These are phyloP conservation scores for Calliphora vomitoria DNA, from an alignment of 2,888 invertebrate species.

Conservation along the genomic window DNA sequence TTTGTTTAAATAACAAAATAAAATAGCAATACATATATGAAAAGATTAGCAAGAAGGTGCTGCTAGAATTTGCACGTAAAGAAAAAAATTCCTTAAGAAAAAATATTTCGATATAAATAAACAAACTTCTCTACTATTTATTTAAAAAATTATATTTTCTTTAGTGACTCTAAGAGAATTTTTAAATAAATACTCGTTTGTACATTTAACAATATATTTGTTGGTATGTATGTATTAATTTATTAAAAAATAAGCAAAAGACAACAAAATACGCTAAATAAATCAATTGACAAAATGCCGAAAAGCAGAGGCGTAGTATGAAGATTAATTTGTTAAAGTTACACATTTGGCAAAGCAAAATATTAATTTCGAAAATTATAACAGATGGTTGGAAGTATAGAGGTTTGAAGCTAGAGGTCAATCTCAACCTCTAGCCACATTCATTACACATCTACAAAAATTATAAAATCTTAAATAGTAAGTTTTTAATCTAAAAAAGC, in stretches of 20 bases:
- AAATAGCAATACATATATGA: not conserved
- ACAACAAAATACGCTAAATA: not conserved
- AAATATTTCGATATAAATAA: not conserved
- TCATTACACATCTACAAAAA: too few relatives aligned
- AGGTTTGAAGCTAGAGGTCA: too few relatives aligned
- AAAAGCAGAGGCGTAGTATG: not conserved
- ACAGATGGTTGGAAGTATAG: too few relatives aligned
- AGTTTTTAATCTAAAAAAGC: too few relatives aligned
- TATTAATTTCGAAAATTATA: not conserved
- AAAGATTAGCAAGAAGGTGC: slow-evolving; percentile 12
- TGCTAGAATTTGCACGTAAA: slow-evolving; percentile 9
- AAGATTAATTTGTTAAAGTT: not conserved
- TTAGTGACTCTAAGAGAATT: slow-evolving; percentile 20
- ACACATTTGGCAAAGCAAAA: not conserved
- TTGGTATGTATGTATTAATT: not conserved
- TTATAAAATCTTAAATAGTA: too few relatives aligned
- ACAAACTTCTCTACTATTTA: slow-evolving; percentile 40
- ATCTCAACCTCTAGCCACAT: too few relatives aligned
- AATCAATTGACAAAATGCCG: slow-evolving; percentile 5
- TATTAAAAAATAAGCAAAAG: not conserved
- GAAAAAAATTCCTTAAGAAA: slow-evolving; percentile 3
- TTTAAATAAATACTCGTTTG: slow-evolving; percentile 17
- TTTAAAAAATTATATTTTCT: slow-evolving; percentile 33
- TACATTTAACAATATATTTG: not conserved
- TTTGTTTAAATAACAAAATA: not conserved